Conservation (phyloP, 2,797 vertebrate genomes). For the Anguilla megastoma region DNA sequence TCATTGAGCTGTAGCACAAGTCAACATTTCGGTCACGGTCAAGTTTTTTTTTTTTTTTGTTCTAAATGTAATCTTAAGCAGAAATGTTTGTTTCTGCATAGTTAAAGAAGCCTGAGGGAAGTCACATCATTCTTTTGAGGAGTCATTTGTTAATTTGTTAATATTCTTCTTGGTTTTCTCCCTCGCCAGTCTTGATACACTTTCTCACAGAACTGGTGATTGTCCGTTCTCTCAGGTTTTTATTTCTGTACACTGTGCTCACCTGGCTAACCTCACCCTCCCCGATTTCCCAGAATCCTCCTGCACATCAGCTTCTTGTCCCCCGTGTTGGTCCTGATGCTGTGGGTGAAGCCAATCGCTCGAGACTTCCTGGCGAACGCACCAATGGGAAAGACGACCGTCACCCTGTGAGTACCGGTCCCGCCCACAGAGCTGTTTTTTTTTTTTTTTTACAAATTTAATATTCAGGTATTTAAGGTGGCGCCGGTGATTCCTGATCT, state of each 20-base stretch:
- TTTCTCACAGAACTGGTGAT: too few relatives aligned
- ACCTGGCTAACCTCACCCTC: too few relatives aligned
- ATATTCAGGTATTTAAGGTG: not conserved
- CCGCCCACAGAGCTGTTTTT: slow-evolving; percentile 1
- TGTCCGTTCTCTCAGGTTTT: not conserved
- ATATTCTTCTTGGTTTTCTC: too few relatives aligned
- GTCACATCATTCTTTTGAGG: not conserved
- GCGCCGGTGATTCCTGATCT: not conserved
- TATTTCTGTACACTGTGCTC: not conserved
- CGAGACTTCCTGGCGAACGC: slow-evolving; percentile 85
- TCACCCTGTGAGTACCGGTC: slow-evolving; percentile 78
- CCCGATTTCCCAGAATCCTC: slow-evolving; percentile 72
- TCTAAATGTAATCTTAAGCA: not conserved
- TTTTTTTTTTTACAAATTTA: too few relatives aligned
- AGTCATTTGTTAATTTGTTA: not conserved
- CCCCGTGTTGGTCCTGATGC: slow-evolving; percentile 79
- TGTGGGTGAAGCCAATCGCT: slow-evolving; percentile 90
- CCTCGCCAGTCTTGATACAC: too few relatives aligned
- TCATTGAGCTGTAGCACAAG: too few relatives aligned
- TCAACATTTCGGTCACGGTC: not conserved
- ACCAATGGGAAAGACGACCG: slow-evolving; percentile 75
- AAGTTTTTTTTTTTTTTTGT: not conserved
- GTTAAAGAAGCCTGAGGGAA: not conserved
- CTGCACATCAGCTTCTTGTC: slow-evolving; percentile 88
- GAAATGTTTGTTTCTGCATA: not conserved